Evolutionary conservation across 2,888 invertebrate genomes (phyloP), one percentile per base, ranked within the genome.

Genomic region (Tetanocera ferruginea): DNA sequence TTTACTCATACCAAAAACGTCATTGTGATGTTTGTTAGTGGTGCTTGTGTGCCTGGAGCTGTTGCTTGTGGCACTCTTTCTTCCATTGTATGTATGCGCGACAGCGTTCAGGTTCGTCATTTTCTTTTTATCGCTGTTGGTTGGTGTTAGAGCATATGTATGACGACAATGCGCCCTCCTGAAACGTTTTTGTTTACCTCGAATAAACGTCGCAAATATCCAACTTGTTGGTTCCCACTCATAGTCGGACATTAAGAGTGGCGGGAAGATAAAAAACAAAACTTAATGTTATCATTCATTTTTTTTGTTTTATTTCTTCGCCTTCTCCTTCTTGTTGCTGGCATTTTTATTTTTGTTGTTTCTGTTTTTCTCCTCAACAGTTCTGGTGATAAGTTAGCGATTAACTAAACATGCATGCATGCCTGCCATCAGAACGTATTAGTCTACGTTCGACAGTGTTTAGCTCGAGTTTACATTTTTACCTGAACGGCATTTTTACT

Each of bases 211-310:
- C 66, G 74, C 71, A 72, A 62, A 60, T 62, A 73, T 73, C 60
- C 73, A 62, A 57, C 72, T 23, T 60, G 70, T 70, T 70, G 70
- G 51, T 28, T 19, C 34, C 34, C 37, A 69, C 49, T 69, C 34
- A 25, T 60, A 25, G 62, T 25, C 49, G 64, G 34, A 34, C 64
- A 4, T 51, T 37, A 23, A 72, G 23, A 34, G 34, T 5, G 9
- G n/a, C 37, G 25, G 49, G 2, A 34, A 71, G 34, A 55, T 37
- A 14, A 9, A n/a, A 66, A 34, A 55, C 55, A 52, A 55, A 43
- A 75, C 52, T 66, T 55, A 37, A 64, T 62, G 75, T 55, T 67
- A 55, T 75, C 67, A 52, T 75, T 75, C 25, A 55, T 64, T 31
- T 6, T 34, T n/a, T 14, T n/a, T n/a, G 23, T 25, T 23, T 73